phyloP scores from a whole-genome alignment of 2,113 vertebrate genomes.

The Clarias magur region DNA sequence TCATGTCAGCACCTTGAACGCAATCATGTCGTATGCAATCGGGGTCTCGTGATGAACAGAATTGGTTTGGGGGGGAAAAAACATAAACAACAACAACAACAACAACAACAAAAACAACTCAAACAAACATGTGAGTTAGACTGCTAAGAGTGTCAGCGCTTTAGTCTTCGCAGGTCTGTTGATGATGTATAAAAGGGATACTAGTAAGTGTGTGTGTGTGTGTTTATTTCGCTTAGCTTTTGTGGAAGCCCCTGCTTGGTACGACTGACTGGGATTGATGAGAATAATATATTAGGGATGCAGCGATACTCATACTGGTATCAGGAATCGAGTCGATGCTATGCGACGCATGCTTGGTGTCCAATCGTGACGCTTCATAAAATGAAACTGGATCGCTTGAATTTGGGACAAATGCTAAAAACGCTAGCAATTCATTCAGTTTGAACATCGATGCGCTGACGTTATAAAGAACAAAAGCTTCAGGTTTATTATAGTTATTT shows the following conservation, averaged over 20 bases:
- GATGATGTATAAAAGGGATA: background rate
- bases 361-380: background rate
- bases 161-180: conserved; percentile 18
- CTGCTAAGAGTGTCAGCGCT: background rate
- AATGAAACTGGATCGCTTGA: background rate
- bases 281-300: background rate
- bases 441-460: background rate
- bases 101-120: conserved; percentile 14
- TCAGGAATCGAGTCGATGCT: background rate
- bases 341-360: background rate
- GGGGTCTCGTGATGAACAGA: conserved; percentile 46
- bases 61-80: background rate
- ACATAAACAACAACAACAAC: conserved; percentile 20
- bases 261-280: background rate
- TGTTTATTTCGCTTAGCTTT: conserved; percentile 18
- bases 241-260: conserved; percentile 8
- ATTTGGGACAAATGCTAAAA: background rate
- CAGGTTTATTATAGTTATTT: too few species aligned
- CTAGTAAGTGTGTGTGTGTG: conserved; percentile 47
- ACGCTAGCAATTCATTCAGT: background rate
- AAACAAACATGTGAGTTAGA: conserved; percentile 13
- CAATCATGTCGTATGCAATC: conserved; percentile 44
- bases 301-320: background rate
- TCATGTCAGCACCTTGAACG: conserved; percentile 58
- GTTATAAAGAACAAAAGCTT: background rate